These are phyloP conservation scores for Saccopteryx leptura DNA, from an alignment of 2,113 vertebrate genomes.

Conservation along the genomic window DNA sequence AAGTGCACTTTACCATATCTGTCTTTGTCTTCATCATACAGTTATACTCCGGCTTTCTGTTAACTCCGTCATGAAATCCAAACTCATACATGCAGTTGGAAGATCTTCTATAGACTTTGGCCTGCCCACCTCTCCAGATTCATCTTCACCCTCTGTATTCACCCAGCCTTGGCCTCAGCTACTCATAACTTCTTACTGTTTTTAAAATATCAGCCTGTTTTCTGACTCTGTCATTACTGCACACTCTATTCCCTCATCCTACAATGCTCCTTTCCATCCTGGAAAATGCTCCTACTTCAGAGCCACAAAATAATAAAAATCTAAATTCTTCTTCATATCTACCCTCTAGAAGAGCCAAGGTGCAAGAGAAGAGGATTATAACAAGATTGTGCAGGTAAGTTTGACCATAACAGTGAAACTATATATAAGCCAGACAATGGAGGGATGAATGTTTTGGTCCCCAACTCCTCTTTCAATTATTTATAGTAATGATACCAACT, in stretches of 20 bases:
- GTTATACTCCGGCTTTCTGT: neutral
- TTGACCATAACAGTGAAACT: neutral
- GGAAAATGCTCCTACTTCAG: neutral
- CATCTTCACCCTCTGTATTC: neutral
- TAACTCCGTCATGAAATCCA: constrained; percentile 1
- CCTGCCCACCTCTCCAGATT: neutral
- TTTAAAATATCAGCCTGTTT: constrained; percentile 28
- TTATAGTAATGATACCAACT: constrained; percentile 20
- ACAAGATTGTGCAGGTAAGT: neutral
- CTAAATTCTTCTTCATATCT: constrained; percentile 23
- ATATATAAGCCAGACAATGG: neutral
- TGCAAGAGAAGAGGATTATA: neutral
- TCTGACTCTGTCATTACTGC: neutral
- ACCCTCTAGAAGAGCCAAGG: neutral
- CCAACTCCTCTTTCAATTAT: neutral
- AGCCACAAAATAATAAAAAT: neutral
- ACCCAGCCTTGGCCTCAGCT: neutral
- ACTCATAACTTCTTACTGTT: neutral
- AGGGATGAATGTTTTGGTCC: neutral
- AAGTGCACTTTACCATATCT: neutral
- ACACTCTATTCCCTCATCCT: neutral
- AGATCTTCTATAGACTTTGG: neutral
- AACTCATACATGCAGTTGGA: neutral
- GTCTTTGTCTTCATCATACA: neutral
- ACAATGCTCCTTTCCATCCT: neutral